These are phyloP conservation scores for Drosophila burlai DNA, from an alignment of 1,140 invertebrate species.

Conservation along the genomic window DNA sequence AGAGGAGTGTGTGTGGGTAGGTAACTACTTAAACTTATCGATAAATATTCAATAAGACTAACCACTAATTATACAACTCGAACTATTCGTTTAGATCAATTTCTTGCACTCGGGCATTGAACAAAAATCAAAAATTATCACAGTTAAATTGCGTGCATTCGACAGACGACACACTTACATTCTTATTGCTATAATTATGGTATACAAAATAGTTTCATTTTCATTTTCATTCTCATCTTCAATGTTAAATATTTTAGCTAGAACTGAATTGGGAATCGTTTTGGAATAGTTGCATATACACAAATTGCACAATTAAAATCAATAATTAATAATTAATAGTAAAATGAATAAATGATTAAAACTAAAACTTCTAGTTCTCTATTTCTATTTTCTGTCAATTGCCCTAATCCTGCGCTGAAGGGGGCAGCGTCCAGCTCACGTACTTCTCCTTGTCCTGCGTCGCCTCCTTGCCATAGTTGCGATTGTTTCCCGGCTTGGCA, in stretches of 20 bases:
- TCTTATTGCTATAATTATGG: slow-evolving; percentile 23
- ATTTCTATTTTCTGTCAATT: slow-evolving; percentile 7
- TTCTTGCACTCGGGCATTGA: slow-evolving; percentile 65
- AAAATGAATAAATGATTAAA: slow-evolving; percentile 44
- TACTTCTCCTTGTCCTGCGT: slow-evolving; percentile 72
- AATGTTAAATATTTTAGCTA: slow-evolving; percentile 49
- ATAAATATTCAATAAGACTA: slow-evolving; percentile 63
- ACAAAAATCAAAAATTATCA: slow-evolving; percentile 76
- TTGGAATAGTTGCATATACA: slow-evolving; percentile 75
- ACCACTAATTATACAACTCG: slow-evolving; percentile 60
- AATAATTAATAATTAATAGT: slow-evolving; percentile 40
- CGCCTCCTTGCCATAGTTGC: slow-evolving; percentile 66
- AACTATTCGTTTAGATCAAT: slow-evolving; percentile 66
- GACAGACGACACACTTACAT: slow-evolving; percentile 70
- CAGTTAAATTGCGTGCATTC: slow-evolving; percentile 82
- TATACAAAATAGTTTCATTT: slow-evolving; percentile 63
- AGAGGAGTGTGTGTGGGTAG: slow-evolving; percentile 12
- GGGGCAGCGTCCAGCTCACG: slow-evolving; percentile 76
- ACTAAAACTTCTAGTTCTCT: slow-evolving; percentile 15
- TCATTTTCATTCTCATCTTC: background rate
- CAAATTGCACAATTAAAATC: slow-evolving; percentile 70
- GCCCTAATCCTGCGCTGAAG: slow-evolving; percentile 46
- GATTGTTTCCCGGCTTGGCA: slow-evolving; percentile 61
- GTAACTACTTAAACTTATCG: slow-evolving; percentile 50
- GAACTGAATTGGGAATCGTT: slow-evolving; percentile 66